A percentile compares a stretch with the other conserved stretches of the same genome.
phyloP scores from a whole-genome alignment of 2,888 invertebrate genomes.

The Drosophila tripunctata region DNA sequence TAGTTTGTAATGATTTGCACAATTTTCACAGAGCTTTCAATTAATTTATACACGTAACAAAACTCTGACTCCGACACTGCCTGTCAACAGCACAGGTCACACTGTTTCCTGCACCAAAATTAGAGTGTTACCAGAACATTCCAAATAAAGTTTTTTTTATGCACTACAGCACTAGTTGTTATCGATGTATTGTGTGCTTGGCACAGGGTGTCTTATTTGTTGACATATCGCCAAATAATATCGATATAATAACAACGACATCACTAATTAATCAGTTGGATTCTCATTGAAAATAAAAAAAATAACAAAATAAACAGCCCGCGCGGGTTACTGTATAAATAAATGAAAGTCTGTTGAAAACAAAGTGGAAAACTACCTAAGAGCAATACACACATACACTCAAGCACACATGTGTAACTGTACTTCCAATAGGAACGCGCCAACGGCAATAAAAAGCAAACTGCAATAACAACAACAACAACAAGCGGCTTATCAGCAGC shows the following conservation, averaged over 20 bases:
- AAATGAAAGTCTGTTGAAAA: background rate
- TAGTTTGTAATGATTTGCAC: constrained; percentile 55
- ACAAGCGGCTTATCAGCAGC: constrained; percentile 46
- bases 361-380: background rate
- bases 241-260: constrained; percentile 2
- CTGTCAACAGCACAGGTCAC: constrained; percentile 55
- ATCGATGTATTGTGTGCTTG: background rate
- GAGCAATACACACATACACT: background rate
- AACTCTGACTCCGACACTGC: constrained; percentile 58
- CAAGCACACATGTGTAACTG: background rate
- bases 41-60: constrained; percentile 64
- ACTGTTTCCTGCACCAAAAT: constrained; percentile 27
- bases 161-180: background rate
- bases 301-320: constrained; percentile 18
- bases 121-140: constrained; percentile 34
- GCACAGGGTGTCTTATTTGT: constrained; percentile 1
- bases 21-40: constrained; percentile 52
- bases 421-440: constrained; percentile 50
- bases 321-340: background rate
- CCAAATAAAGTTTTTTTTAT: background rate
- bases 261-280: constrained; percentile 24
- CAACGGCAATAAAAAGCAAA: constrained; percentile 33
- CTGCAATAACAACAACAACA: constrained; percentile 33
- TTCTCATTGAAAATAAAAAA: no score
- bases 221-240: constrained; percentile 6